Evolutionary conservation across 2,113 vertebrate genomes (phyloP), one percentile per base, ranked within the genome.

Genomic region (Dicentrarchus labrax): DNA sequence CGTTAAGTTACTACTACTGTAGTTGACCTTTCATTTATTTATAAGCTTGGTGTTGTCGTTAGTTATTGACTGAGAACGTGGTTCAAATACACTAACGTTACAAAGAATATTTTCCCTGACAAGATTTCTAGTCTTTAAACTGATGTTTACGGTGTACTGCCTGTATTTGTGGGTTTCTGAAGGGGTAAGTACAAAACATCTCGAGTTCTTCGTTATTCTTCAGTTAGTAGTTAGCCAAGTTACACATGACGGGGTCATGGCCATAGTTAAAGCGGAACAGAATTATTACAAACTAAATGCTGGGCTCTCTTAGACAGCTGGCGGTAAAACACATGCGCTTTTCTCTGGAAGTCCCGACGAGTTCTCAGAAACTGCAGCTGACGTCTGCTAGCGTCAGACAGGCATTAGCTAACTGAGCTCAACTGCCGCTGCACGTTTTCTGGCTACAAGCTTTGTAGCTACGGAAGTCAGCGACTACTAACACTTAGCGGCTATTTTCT

Each of bases 351-450:
- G 91, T 89, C 81, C 86, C 60, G 74, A 71, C 15, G 78, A 93
- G 85, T 94, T 94, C 92, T 92, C 73, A 94, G 94, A 93, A 94
- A 86, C 80, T 75, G 88, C 84, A 60, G 83, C 81, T 89, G 86
- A 91, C 88, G 86, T 88, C 68, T 90, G 89, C 77, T 57, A 82
- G 78, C 90, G 87, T 91, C 87, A 90, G 72, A 59, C 54, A 73
- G 30, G 80, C 78, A 70, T 86, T 61, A 86, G 87, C 86, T 84
- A 86, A 83, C 84, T 21, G 84, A 78, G 80, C 78, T 67, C 70
- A 51, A 43, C 70, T 53, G 68, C 45, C 41, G 78, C 57, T 77
- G 83, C 91, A 91, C 90, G 90, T 84, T 86, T 87, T 68, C 57
- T 17, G 30, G 30, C 30, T 30, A 30, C 30, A 30, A 30, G 30